Percentiles rank a stretch among this genome's conserved stretches.
Conservation (phyloP, 2,113 vertebrate genomes). For the Tringa solitaria region DNA sequence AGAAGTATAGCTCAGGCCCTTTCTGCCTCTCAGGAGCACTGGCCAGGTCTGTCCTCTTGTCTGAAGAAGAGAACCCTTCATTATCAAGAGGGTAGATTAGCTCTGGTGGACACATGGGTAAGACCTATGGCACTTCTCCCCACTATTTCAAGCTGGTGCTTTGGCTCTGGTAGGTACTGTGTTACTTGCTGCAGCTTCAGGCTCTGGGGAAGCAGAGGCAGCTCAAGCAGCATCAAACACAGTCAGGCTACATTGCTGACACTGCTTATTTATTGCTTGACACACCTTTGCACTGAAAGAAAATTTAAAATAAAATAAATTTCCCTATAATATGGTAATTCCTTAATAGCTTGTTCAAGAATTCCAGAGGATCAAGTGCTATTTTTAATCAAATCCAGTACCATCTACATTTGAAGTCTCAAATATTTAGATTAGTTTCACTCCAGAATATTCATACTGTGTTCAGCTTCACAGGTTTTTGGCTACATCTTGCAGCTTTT, state of each 20-base stretch:
- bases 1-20: neutral
- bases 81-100: neutral
- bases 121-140: neutral
- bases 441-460: neutral
- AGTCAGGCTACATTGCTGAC: neutral
- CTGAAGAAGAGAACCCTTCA: neutral
- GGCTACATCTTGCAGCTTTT: neutral
- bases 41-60: neutral
- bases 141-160: neutral
- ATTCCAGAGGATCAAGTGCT: neutral
- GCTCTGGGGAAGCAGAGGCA: neutral
- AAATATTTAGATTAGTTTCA: neutral
- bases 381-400: conserved; percentile 9
- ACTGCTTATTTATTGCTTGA: neutral
- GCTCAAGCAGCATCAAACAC: neutral
- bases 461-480: neutral
- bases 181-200: neutral
- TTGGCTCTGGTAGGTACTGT: neutral
- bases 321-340: neutral
- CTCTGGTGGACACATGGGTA: rapidly evolving
- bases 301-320: neutral
- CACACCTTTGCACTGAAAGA: neutral
- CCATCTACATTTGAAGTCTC: neutral
- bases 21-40: neutral
- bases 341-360: neutral